A percentile compares a stretch with the other conserved stretches of the same genome.
phyloP scores from a whole-genome alignment of 2,113 vertebrate genomes.

The Psephotus haematonotus region DNA sequence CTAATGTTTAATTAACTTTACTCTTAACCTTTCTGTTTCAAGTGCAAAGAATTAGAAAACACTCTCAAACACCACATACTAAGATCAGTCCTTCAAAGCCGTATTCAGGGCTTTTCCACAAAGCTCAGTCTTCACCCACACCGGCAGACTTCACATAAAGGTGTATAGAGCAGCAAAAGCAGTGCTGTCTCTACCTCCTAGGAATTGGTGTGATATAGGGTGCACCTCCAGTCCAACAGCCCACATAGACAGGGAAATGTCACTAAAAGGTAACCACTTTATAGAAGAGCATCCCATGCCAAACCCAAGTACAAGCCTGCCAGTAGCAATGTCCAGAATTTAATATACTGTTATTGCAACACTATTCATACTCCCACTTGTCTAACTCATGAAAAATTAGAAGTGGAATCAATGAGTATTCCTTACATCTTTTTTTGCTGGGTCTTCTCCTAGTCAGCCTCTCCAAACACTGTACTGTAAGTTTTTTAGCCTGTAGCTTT shows the following conservation, averaged over 20 bases:
- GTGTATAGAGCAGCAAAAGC: background rate
- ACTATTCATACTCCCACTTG: background rate
- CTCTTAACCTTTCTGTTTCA: background rate
- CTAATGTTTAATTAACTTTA: background rate
- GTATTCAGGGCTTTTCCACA: background rate
- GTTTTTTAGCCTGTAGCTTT: background rate
- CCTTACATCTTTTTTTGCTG: background rate
- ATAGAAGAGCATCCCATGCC: background rate
- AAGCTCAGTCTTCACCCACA: background rate
- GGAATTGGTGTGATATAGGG: background rate
- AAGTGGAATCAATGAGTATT: background rate
- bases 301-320: background rate
- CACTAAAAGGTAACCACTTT: background rate
- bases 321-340: background rate
- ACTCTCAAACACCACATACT: background rate
- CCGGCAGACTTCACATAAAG: background rate
- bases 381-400: background rate
- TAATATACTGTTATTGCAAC: background rate
- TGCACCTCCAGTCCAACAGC: background rate
- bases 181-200: background rate
- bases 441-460: background rate
- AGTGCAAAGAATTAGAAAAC: background rate
- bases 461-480: too few relatives aligned
- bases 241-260: background rate
- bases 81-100: background rate